These are phyloP conservation scores for Halcyon leucocephala DNA, from an alignment of 2,797 vertebrate species.

Conservation along the genomic window DNA sequence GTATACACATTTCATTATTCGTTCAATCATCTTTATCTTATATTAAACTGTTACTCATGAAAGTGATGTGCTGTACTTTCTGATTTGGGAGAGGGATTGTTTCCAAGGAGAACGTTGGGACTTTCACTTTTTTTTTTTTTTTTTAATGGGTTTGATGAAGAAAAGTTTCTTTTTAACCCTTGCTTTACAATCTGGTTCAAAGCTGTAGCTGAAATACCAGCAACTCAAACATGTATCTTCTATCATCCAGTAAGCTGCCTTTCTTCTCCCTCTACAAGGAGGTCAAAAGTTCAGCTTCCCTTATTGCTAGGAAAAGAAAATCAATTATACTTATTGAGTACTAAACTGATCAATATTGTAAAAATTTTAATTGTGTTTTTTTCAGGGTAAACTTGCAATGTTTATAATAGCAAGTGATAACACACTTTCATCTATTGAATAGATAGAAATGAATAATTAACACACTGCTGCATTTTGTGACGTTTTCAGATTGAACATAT, in stretches of 20 bases:
- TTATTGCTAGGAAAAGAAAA: background rate
- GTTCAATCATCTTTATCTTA: background rate
- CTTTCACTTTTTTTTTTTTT: background rate
- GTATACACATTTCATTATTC: background rate
- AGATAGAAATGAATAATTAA: background rate
- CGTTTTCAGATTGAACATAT: background rate
- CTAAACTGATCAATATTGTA: background rate
- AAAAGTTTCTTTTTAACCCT: background rate
- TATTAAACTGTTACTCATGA: background rate
- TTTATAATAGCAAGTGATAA: background rate
- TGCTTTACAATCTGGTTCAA: background rate
- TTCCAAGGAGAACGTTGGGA: background rate
- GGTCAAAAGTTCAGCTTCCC: background rate
- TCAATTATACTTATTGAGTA: background rate
- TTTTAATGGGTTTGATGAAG: background rate
- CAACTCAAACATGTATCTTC: background rate
- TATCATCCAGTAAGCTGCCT: background rate
- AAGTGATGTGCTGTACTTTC: background rate
- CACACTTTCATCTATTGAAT: background rate
- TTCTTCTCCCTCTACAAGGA: background rate
- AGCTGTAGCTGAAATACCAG: background rate
- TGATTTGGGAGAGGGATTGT: background rate
- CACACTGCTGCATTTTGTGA: background rate
- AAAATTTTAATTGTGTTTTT: background rate
- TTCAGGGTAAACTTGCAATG: background rate